phyloP scores from a whole-genome alignment of 2,113 vertebrate genomes.

The Pica pica region DNA sequence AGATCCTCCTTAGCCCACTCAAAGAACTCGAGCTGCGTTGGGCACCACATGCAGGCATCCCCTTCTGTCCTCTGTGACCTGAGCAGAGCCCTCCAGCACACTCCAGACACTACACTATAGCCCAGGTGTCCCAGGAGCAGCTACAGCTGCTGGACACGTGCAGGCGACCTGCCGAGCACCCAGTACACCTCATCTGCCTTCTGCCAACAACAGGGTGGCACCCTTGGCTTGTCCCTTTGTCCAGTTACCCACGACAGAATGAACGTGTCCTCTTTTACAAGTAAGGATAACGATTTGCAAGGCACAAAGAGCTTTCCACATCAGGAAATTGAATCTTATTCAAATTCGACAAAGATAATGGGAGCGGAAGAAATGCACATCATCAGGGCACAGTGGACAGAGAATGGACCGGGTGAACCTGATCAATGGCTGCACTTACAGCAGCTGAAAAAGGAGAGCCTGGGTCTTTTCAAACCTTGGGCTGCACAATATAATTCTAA shows the following conservation, averaged over 20 bases:
- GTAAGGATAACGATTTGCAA: background rate
- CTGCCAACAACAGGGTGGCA: background rate
- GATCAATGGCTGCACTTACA: background rate
- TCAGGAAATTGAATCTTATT: slow-evolving; percentile 37
- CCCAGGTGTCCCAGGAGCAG: background rate
- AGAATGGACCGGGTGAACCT: background rate
- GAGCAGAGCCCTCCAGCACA: background rate
- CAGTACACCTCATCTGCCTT: background rate
- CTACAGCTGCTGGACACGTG: background rate
- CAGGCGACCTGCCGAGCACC: background rate
- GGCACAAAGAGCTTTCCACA: background rate
- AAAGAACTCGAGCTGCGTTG: background rate
- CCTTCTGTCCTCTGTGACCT: background rate
- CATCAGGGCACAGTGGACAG: background rate
- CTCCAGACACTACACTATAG: fast-evolving
- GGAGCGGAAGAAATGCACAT: background rate
- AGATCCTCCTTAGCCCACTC: background rate
- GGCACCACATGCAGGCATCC: background rate
- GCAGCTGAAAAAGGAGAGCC: background rate
- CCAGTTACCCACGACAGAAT: background rate
- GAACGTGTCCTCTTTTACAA: background rate
- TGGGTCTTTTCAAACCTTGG: background rate
- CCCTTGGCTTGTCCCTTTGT: background rate
- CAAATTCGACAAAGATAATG: background rate
- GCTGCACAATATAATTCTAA: background rate